Evolutionary conservation across 2,888 invertebrate genomes (phyloP), one percentile per base, ranked within the genome.

Genomic region (Sinopyrophorus schimmeli): DNA sequence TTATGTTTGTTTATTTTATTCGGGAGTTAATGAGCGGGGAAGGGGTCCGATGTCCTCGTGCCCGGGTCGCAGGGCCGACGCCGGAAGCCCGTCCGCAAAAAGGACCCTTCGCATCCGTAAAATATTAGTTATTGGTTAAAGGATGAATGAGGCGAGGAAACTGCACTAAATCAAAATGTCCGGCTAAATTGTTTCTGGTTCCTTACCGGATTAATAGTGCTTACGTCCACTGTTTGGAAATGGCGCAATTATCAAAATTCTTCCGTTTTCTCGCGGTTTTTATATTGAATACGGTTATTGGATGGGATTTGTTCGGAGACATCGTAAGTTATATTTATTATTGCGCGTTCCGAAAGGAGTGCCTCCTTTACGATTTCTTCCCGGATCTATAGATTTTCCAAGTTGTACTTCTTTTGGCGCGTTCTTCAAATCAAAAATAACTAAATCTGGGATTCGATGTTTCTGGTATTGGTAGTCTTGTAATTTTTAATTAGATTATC

Each of bases 121-220:
- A 55, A 58, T 61, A 58, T 61, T 59, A 58, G 57, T 55, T 59
- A 61, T 61, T 56, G 57, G 54, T 43, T 50, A 30, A 43, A 41
- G 56, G 53, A 60, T 57, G 58, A 59, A 61, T 58, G 58, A 55
- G 56, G 40, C 37, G 35, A 51, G 54, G 53, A 53, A 59, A 57
- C 53, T 54, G 56, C 57, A 59, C 57, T 63, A 62, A 63, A 59
- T 63, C 62, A 63, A 64, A 63, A 60, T 52, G 60, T 62, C 62
- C 58, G 43, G 55, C 49, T 57, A 58, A 63, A 63, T 58, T 61
- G 62, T 63, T 63, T 62, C 60, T 58, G 57, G 59, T 64, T 59
- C 64, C 63, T 64, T 59, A 55, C 58, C 59, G 59, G 64, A 66
- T 67, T 66, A 65, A 65, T 65, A 61, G 60, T 55, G 64, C 62